Evolutionary conservation across 2,888 invertebrate species (phyloP).

Genomic region (Clunio marinus): DNA sequence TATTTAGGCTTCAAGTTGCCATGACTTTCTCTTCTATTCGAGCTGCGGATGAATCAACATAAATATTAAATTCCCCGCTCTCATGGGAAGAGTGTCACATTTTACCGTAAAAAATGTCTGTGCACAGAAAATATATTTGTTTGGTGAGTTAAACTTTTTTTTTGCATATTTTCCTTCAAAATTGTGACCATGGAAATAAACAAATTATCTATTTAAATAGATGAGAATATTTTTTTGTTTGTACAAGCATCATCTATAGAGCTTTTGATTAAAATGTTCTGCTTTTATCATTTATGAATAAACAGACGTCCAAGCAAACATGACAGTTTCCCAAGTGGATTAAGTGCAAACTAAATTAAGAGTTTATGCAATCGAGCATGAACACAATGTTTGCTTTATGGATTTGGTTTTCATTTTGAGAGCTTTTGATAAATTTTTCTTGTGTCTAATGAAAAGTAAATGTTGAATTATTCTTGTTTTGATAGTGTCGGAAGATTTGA

Average conservation of each 20-base stretch:
- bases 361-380: neutral
- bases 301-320: neutral
- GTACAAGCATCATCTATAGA: neutral
- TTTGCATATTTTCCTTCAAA: neutral
- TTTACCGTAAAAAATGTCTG: no score
- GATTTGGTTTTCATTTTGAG: no score
- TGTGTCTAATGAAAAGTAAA: no score
- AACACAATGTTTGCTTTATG: neutral
- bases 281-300: neutral
- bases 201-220: neutral
- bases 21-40: conserved; percentile 1
- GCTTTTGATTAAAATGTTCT: conserved; percentile 11
- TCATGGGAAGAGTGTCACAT: neutral
- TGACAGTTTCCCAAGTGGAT: conserved; percentile 6
- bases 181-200: neutral
- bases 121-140: no score
- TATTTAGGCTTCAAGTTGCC: conserved; percentile 2
- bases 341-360: neutral
- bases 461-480: no score
- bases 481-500: no score
- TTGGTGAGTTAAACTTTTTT: no score
- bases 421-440: conserved; percentile 4
- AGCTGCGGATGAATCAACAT: no score
- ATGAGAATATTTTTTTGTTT: neutral
- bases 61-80: no score